Base-by-base conservation (phyloP, 2,888 invertebrate genomes). In the Eupithecia insigniata region DNA sequence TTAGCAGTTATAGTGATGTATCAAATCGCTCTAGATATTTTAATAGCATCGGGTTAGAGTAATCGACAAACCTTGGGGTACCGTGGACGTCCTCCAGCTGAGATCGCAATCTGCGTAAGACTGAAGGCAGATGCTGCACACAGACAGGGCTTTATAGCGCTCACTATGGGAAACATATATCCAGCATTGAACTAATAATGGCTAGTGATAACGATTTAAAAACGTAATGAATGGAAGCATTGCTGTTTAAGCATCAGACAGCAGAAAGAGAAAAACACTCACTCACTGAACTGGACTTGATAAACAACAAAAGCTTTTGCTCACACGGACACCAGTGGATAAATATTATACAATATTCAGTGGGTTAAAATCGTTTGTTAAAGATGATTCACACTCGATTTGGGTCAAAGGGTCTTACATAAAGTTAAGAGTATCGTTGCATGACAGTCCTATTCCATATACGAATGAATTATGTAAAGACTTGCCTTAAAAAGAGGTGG, bases 391-490 rank as follows among this genome's bases (percentile, higher is more conserved):
- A 67, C 62, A 65, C 66, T 36, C 30, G 28, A 71, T 69, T 69
- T 71, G 69, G 70, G 72, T 71, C 66, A 72, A 67, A 71, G 73
- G 69, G 66, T 43, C 60, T 75, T 73, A 70, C 67, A 65, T 68
- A 76, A 75, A 71, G 61, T 46, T 51, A 67, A 62, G 43, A 68
- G 70, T 58, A 69, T 66, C 58, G 64, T 66, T 74, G 67, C 72
- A 61, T 66, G 66, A 69, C 71, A 70, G 62, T 72, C 71, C 39
- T 43, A 65, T 65, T 65, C 74, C 76, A 72, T 78, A 75, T 78
- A 78, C 51, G 73, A 62, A 71, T 73, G 72, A 78, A 70, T 78
- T 76, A 76, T 76, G 77, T 72, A 78, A 78, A 73, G 74, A 64
- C 65, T 36, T 66, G 69, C 77, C 79, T 66, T 79, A 76, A 46